A percentile compares a stretch with the other conserved stretches of the same genome.
These are phyloP conservation scores for Bryconaethiops microstoma DNA, from an alignment of 2,797 vertebrate genomes.

Conservation along the genomic window DNA sequence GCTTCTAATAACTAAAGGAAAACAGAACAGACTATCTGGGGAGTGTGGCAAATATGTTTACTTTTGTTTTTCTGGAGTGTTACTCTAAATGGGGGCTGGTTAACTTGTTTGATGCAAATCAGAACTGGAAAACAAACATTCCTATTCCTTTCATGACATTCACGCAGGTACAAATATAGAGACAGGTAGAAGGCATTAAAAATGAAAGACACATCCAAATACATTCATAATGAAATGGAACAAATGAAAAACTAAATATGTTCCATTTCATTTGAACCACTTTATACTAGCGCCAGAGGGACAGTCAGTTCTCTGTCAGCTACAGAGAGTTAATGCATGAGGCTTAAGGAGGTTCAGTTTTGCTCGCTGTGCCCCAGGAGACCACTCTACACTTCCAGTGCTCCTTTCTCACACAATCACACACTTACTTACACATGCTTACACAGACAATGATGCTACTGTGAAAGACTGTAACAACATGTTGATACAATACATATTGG, in stretches of 20 bases:
- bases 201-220: neutral
- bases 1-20: conserved; percentile 14
- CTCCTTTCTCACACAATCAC: neutral
- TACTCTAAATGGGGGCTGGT: neutral
- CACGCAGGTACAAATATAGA: neutral
- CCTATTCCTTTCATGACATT: neutral
- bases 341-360: neutral
- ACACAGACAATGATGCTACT: neutral
- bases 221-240: neutral
- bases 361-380: neutral
- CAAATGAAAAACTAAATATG: neutral
- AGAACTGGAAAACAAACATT: neutral
- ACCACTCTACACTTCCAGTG: neutral
- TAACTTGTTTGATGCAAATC: neutral
- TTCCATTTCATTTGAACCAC: neutral
- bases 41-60: neutral
- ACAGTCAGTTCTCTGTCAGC: neutral
- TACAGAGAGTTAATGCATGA: neutral
- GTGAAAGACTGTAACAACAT: conserved; percentile 16
- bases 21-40: neutral
- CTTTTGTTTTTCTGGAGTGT: neutral
- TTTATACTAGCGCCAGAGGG: neutral
- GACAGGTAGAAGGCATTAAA: neutral
- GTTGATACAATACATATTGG: conserved; percentile 18
- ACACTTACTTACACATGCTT: neutral